Conservation (phyloP, 2,113 vertebrate species). For the Nibea albiflora region DNA sequence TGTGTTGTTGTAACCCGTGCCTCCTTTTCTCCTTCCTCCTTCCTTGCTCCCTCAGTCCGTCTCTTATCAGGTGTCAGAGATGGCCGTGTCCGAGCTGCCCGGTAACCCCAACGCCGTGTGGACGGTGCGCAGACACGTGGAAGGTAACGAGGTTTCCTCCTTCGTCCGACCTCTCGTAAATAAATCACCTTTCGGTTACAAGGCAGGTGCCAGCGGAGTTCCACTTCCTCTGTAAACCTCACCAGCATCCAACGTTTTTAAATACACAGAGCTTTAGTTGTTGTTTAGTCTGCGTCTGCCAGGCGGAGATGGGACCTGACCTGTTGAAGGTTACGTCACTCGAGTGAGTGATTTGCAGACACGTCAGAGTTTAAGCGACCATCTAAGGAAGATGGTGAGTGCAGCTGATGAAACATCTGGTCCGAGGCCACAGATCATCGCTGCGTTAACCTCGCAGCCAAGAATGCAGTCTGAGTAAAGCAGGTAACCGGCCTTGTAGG, state of each 20-base stretch:
- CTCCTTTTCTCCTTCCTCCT: not conserved
- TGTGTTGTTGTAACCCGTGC: no score
- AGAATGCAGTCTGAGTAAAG: no score
- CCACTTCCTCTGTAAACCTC: not conserved
- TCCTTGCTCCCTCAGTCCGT: not conserved
- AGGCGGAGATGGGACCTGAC: not conserved
- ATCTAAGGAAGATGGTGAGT: no score
- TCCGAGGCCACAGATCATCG: no score
- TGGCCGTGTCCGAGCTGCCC: slow-evolving; percentile 98
- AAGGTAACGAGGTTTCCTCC: slow-evolving; percentile 84
- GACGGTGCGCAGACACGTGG: slow-evolving; percentile 96
- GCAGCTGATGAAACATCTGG: no score
- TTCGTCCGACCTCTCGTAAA: not conserved
- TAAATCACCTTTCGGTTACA: not conserved
- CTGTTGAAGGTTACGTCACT: no score
- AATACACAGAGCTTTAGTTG: not conserved
- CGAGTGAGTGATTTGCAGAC: no score
- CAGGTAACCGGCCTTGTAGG: no score
- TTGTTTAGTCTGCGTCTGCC: not conserved
- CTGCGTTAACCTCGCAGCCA: no score
- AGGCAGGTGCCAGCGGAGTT: not conserved
- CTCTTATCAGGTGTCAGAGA: slow-evolving; percentile 92
- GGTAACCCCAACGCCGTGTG: slow-evolving; percentile 99
- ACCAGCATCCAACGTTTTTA: no score
- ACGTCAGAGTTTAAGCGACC: no score